phyloP scores from a whole-genome alignment of 2,113 vertebrate genomes.

The Artemisiospiza belli region DNA sequence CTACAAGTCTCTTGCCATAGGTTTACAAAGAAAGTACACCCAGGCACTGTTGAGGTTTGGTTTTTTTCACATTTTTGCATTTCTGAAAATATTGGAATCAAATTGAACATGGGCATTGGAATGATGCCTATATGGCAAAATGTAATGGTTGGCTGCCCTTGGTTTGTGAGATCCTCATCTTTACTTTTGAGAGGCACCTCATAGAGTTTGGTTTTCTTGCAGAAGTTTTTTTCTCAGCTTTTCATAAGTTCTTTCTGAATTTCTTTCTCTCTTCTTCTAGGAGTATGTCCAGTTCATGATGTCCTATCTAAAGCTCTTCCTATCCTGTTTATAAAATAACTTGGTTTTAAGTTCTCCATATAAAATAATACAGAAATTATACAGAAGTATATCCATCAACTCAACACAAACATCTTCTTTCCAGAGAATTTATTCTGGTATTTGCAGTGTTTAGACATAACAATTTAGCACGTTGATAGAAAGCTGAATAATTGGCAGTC shows the following conservation, averaged over 20 bases:
- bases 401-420: neutral
- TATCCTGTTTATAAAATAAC: conserved; percentile 43
- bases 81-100: neutral
- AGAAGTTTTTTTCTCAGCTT: conserved; percentile 39
- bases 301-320: neutral
- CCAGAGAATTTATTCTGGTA: neutral
- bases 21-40: neutral
- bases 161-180: neutral
- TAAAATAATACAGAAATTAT: neutral
- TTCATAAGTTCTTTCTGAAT: conserved; percentile 49
- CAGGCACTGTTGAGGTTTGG: neutral
- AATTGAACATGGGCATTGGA: neutral
- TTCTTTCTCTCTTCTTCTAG: neutral
- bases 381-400: neutral
- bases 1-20: rapidly evolving
- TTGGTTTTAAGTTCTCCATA: neutral
- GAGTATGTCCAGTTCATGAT: neutral
- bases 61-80: neutral
- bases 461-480: neutral
- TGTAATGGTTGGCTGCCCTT: neutral
- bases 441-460: neutral
- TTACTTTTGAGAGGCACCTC: neutral
- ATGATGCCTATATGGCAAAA: neutral
- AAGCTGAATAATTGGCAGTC: neutral
- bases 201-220: conserved; percentile 46